These are phyloP conservation scores for Albula glossodonta DNA, from an alignment of 2,113 vertebrate species.

Conservation along the genomic window DNA sequence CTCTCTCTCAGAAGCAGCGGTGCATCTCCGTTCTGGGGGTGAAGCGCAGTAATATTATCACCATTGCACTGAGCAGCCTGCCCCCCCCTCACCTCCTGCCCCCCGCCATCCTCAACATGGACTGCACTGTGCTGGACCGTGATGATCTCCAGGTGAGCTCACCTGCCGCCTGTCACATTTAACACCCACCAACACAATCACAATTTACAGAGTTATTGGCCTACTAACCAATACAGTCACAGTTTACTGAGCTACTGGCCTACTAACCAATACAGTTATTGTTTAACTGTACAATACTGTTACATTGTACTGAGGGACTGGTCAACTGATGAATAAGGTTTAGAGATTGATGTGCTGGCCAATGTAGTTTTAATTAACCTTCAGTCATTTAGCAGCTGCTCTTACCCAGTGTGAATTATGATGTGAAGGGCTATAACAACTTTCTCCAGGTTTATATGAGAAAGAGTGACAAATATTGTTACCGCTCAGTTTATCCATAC, in stretches of 20 bases:
- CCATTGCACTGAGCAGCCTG: constrained; percentile 70
- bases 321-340: neutral
- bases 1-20: constrained; percentile 53
- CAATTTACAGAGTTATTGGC: neutral
- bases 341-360: no score
- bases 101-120: constrained; percentile 71
- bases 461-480: no score
- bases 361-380: no score
- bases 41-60: constrained; percentile 75
- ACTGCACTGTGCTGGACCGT: constrained; percentile 70
- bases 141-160: constrained; percentile 70
- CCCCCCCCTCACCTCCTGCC: constrained; percentile 69
- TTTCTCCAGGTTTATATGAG: no score
- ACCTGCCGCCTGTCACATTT: neutral
- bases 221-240: neutral
- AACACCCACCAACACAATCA: neutral
- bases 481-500: no score
- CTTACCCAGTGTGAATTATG: no score
- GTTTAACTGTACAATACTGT: neutral
- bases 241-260: neutral
- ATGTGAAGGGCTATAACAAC: no score
- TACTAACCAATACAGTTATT: neutral
- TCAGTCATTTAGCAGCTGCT: no score
- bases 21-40: constrained; percentile 63
- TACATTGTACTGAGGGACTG: neutral